Percentiles rank a stretch among this genome's conserved stretches.
Conservation (phyloP, 2,113 vertebrate species). For the Stegostoma tigrinum region DNA sequence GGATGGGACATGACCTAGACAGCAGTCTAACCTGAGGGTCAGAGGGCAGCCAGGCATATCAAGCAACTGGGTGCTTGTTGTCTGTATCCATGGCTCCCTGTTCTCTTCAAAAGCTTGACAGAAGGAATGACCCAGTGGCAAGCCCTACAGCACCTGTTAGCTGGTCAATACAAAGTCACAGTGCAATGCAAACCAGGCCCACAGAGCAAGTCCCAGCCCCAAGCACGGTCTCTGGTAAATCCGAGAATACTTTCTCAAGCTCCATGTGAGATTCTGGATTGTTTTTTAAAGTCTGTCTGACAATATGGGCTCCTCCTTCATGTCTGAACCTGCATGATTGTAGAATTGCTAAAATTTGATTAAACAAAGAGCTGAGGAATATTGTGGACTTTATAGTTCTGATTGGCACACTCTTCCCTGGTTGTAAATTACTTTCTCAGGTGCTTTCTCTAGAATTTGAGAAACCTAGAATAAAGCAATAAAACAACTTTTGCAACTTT, state of each 20-base stretch:
- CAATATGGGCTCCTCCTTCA: too few species aligned
- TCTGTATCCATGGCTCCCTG: slow-evolving; percentile 46
- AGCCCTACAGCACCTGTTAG: slow-evolving; percentile 11
- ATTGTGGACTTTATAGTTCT: background rate
- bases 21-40: slow-evolving; percentile 70
- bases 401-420: background rate
- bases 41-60: slow-evolving; percentile 77
- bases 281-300: background rate
- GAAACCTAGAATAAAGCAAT: background rate
- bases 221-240: background rate
- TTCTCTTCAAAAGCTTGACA: slow-evolving; percentile 34
- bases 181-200: background rate
- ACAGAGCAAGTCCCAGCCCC: background rate
- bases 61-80: slow-evolving; percentile 57
- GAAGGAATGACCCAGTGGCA: background rate
- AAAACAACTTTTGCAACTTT: background rate
- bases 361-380: background rate
- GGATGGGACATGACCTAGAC: slow-evolving; percentile 65
- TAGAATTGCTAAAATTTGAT: background rate
- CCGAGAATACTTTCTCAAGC: background rate
- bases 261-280: background rate
- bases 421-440: background rate
- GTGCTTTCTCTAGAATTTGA: background rate
- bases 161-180: slow-evolving; percentile 30
- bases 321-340: background rate